These are phyloP conservation scores for Alexandromys oeconomus DNA, from an alignment of 2,797 vertebrate genomes.

Conservation along the genomic window DNA sequence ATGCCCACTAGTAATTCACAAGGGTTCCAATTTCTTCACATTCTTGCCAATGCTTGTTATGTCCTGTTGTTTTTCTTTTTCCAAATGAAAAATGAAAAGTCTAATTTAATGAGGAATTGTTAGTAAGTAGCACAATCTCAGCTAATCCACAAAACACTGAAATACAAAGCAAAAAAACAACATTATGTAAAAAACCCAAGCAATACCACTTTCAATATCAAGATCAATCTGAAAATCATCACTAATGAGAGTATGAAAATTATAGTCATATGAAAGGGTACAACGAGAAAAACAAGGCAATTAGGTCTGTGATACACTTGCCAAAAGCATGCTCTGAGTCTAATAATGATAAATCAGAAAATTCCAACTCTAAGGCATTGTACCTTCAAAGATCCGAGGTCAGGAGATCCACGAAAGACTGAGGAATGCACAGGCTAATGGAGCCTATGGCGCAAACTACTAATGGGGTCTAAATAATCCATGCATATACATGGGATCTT, in stretches of 20 bases:
- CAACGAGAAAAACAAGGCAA: not conserved
- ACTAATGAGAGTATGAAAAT: slow-evolving; percentile 14
- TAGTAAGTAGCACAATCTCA: not conserved
- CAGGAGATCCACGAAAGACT: not conserved
- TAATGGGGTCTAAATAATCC: not conserved
- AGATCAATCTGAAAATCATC: not conserved
- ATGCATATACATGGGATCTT: not conserved
- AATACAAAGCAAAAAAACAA: not conserved
- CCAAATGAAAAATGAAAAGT: not conserved
- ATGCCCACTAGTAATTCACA: not conserved
- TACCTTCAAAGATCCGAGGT: not conserved
- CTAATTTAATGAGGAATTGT: not conserved
- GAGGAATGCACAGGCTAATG: not conserved
- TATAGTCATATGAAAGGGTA: not conserved
- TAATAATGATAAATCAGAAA: not conserved
- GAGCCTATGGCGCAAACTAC: not conserved
- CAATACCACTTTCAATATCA: not conserved
- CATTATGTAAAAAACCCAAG: not conserved
- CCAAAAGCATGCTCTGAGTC: not conserved
- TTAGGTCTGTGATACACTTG: not conserved
- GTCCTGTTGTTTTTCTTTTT: not conserved
- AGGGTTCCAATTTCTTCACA: not conserved
- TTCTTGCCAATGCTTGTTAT: slow-evolving; percentile 17
- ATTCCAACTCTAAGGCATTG: not conserved
- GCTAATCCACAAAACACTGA: not conserved